Base-by-base conservation (phyloP, 2,888 invertebrate species). In the Eupithecia abbreviata region DNA sequence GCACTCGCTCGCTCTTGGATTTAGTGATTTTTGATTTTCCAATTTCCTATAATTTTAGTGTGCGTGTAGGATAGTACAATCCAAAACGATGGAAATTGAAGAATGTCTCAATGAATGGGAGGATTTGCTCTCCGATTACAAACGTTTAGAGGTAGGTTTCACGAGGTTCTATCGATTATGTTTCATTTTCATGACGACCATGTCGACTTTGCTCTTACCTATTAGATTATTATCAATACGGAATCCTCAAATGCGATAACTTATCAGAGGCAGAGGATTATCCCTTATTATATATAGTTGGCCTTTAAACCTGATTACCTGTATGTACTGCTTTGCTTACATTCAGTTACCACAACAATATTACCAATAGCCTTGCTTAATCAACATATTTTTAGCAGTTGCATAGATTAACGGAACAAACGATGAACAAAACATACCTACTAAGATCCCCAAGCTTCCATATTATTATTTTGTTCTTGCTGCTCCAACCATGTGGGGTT, bases 91-190 rank as follows among this genome's bases (percentile, higher is more conserved):
- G 96, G 96, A 96, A 86, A 91, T 96, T 80, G 96, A 96, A 82
- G 96, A 96, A 84, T 95, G 96, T 89, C 80, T 96, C 71, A 96
- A 96, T 88, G 98, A 98, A 88, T 98, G 98, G 97, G 96, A 97
- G 82, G 98, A 98, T 88, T 95, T 98, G 82, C 92, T 96, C 76
- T 95, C 95, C 68, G 98, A 98, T 89, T 98, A 96, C 90, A 97
- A 97, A 90, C 96, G 96, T 80, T 95, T 98, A 80, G 98, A 98
- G 97, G 98, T 98, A 95, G 90, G 80, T 13, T 70, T 67, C 71
- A 45, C 66, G 15, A 75, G 66, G 74, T 72, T 75, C 71, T 73
- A 71, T 70, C 66, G 74, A 69, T 74, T 79, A 77, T 77, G 77
- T 79, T 83, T 80, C 77, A 73, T 77, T 72, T 83, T 80, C 78